phyloP scores from a whole-genome alignment of 1,140 invertebrate species.

The Panagrolaimus sp. region DNA sequence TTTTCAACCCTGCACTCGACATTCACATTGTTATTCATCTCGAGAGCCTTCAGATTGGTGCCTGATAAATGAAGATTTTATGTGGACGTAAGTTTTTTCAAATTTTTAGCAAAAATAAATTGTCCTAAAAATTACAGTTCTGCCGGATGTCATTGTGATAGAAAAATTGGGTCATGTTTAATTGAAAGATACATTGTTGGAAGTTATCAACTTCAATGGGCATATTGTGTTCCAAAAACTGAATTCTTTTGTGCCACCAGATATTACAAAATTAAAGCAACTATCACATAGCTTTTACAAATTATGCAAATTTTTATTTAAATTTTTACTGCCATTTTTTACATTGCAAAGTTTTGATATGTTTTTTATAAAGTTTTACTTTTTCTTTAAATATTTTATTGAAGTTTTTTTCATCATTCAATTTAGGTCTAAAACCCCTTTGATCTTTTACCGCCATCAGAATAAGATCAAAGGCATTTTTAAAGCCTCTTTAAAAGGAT shows the following conservation, averaged over 20 bases:
- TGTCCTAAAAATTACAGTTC: conserved; percentile 12
- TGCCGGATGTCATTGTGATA: conserved; percentile 24
- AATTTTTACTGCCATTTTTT: not conserved
- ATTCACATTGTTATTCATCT: conserved; percentile 22
- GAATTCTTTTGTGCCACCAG: conserved; percentile 24
- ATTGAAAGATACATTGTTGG: conserved; percentile 20
- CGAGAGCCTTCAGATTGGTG: conserved; percentile 25
- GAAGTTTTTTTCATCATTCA: too few relatives aligned
- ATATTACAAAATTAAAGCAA: conserved; percentile 14
- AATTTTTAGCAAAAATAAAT: not conserved
- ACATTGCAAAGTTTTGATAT: not conserved
- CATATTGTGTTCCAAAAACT: conserved; percentile 23
- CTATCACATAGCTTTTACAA: not conserved
- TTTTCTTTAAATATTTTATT: not conserved
- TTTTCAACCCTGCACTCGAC: conserved; percentile 18
- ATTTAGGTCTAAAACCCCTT: too few relatives aligned
- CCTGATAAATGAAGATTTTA: conserved; percentile 18
- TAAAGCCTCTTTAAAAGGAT: too few relatives aligned
- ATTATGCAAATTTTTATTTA: not conserved
- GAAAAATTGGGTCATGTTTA: conserved; percentile 20
- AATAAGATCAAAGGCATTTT: too few relatives aligned
- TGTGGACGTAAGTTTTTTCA: conserved; percentile 22
- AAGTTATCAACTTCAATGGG: conserved; percentile 18
- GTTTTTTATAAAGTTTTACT: not conserved
- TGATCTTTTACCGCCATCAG: too few relatives aligned